Conservation (phyloP, 2,888 invertebrate species). For the Argynnis bischoffii region DNA sequence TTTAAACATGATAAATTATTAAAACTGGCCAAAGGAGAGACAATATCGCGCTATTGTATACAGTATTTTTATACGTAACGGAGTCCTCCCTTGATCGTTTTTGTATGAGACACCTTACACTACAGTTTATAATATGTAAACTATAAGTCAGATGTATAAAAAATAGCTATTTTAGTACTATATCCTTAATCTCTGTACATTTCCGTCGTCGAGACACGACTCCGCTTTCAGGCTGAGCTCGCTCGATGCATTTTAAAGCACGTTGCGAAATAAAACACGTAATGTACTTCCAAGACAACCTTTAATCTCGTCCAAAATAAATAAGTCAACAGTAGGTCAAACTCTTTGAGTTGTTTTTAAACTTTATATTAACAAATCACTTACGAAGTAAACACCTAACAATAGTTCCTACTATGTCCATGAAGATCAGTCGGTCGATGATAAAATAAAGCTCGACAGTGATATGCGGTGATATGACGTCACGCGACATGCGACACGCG, state of each 20-base stretch:
- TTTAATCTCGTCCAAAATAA: slow-evolving; percentile 80
- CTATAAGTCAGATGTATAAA: background rate
- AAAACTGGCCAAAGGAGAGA: too few species aligned
- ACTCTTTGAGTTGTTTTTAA: slow-evolving; percentile 76
- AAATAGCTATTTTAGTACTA: background rate
- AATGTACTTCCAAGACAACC: slow-evolving; percentile 73
- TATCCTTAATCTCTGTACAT: slow-evolving; percentile 7
- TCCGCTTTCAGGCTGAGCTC: slow-evolving; percentile 8
- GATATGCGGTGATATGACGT: slow-evolving; percentile 23
- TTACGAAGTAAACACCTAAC: slow-evolving; percentile 59
- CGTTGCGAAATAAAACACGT: slow-evolving; percentile 48
- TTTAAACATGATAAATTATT: too few species aligned
- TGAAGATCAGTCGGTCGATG: slow-evolving; percentile 59
- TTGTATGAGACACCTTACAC: background rate
- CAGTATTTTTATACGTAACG: too few species aligned
- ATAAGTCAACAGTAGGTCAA: slow-evolving; percentile 78
- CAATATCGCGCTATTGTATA: too few species aligned
- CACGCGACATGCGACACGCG: background rate
- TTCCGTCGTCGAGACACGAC: slow-evolving; percentile 4
- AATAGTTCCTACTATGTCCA: slow-evolving; percentile 49
- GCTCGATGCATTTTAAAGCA: background rate
- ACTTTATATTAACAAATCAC: slow-evolving; percentile 75
- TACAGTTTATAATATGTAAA: background rate
- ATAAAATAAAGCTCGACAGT: slow-evolving; percentile 40
- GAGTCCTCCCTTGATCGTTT: too few species aligned